Evolutionary conservation across 2,113 vertebrate species (phyloP).

Genomic region (Pygathrix nemaeus): DNA sequence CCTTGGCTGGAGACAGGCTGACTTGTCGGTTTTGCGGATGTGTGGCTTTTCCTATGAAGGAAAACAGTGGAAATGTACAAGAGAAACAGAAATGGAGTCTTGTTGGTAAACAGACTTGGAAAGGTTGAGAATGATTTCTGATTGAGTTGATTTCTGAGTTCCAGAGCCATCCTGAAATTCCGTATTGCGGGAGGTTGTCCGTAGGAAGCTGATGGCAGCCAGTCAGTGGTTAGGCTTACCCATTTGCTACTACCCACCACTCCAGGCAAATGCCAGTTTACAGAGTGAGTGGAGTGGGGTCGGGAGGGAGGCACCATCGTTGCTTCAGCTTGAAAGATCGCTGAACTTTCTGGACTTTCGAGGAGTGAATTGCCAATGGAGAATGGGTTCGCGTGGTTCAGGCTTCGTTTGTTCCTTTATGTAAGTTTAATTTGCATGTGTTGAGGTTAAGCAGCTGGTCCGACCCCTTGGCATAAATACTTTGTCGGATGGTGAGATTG

Average conservation of each 20-base stretch:
- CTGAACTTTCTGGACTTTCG: background rate
- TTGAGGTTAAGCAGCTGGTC: background rate
- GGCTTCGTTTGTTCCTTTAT: constrained; percentile 17
- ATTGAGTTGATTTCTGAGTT: background rate
- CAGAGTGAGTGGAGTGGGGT: background rate
- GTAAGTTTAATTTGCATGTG: background rate
- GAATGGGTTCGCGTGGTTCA: background rate
- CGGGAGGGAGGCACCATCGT: background rate
- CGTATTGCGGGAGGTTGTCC: background rate
- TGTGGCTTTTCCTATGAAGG: background rate
- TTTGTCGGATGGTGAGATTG: background rate
- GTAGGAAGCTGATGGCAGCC: background rate
- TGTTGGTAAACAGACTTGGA: background rate
- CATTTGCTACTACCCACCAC: background rate
- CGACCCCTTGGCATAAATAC: background rate
- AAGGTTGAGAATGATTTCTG: background rate
- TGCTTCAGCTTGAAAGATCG: background rate
- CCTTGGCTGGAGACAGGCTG: background rate
- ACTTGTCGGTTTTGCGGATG: background rate
- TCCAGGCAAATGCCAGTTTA: background rate
- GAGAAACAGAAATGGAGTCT: background rate
- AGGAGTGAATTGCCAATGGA: background rate
- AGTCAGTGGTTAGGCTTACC: background rate
- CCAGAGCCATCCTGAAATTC: background rate
- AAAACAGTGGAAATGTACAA: background rate